These are phyloP conservation scores for Saturnia pavonia DNA, from an alignment of 2,888 invertebrate species.

Conservation along the genomic window DNA sequence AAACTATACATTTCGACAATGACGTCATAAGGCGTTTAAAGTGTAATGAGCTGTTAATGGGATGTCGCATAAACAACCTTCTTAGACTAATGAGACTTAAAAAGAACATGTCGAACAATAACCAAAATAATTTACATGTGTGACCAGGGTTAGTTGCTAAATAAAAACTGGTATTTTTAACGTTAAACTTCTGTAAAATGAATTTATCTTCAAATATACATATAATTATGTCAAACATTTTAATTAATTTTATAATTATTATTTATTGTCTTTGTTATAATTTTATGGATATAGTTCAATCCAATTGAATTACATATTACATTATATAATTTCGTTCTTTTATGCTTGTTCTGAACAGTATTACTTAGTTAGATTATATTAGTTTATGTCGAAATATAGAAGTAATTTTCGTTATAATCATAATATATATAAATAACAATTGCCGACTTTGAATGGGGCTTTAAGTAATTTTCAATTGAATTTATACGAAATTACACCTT, in stretches of 20 bases:
- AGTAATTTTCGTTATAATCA: too few species aligned
- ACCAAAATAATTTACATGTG: constrained; percentile 49
- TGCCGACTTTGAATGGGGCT: too few species aligned
- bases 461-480: too few species aligned
- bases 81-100: constrained; percentile 27
- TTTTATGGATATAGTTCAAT: too few species aligned
- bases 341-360: background rate
- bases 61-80: constrained; percentile 26
- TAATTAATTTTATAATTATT: background rate
- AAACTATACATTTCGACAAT: constrained; percentile 21
- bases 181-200: background rate
- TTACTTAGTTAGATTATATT: too few species aligned
- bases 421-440: too few species aligned
- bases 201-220: too few species aligned
- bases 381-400: too few species aligned
- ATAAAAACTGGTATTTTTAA: constrained; percentile 32
- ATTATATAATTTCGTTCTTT: background rate
- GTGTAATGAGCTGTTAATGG: constrained; percentile 29
- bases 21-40: constrained; percentile 38
- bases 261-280: too few species aligned
- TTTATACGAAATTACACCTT: too few species aligned
- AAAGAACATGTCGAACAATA: constrained; percentile 30
- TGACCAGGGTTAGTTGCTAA: constrained; percentile 43
- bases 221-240: background rate
- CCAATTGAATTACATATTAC: too few species aligned